phyloP scores from a whole-genome alignment of 23 tunicate genomes.

The Diplosoma virens region DNA sequence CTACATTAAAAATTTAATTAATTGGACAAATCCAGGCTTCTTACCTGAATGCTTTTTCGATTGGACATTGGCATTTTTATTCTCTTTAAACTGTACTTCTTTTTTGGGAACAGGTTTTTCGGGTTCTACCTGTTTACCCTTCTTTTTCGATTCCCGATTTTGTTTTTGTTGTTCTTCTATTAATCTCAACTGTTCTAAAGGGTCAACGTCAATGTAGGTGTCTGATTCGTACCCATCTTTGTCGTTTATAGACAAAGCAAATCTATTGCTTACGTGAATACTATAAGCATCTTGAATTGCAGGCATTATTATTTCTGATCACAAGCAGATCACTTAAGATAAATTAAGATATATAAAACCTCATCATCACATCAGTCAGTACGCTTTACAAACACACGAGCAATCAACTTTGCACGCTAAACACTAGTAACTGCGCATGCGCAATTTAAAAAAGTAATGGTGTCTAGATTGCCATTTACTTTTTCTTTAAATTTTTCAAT shows the following conservation, averaged over 20 bases:
- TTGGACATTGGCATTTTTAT: slow-evolving; percentile 67
- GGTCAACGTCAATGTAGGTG: slow-evolving; percentile 53
- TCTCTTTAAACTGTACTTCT: slow-evolving; percentile 51
- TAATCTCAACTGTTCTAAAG: slow-evolving; percentile 52
- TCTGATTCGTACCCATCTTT: slow-evolving; percentile 50
- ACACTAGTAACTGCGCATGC: too few species aligned
- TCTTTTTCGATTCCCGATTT: slow-evolving; percentile 56
- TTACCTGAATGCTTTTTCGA: slow-evolving; percentile 35
- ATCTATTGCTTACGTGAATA: slow-evolving; percentile 83
- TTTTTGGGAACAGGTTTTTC: slow-evolving; percentile 34
- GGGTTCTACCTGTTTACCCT: slow-evolving; percentile 25
- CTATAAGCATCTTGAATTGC: slow-evolving; percentile 85
- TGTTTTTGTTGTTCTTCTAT: slow-evolving; percentile 63
- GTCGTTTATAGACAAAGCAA: slow-evolving; percentile 49
- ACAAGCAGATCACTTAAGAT: not conserved
- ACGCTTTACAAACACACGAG: too few species aligned
- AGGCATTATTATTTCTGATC: slow-evolving; percentile 47
- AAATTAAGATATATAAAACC: too few species aligned
- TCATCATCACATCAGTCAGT: too few species aligned
- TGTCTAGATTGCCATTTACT: too few species aligned
- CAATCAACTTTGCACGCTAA: too few species aligned
- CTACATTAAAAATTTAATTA: too few species aligned
- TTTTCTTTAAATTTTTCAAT: too few species aligned
- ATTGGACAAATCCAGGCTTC: not conserved
- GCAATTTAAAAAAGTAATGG: too few species aligned